A percentile compares a stretch with the other conserved stretches of the same genome.
These are phyloP conservation scores for Cotesia typhae DNA, from an alignment of 1,140 invertebrate species.

Conservation along the genomic window DNA sequence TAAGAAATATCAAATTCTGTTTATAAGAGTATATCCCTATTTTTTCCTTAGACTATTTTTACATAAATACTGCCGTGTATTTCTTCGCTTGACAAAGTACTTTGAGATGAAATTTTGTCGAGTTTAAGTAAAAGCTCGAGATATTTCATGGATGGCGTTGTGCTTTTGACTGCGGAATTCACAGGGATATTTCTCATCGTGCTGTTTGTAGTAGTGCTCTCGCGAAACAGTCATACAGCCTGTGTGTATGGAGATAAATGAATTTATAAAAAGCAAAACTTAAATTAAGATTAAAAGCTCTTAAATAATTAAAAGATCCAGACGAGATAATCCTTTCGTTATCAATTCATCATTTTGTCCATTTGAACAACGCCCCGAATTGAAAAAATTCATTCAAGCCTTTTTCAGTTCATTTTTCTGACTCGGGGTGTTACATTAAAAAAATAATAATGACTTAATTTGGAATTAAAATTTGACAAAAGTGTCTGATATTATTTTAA, in stretches of 20 bases:
- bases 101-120: constrained; percentile 32
- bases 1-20: too few species aligned
- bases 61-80: constrained; percentile 9
- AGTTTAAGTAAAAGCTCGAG: constrained; percentile 21
- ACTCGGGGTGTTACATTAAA: too few species aligned
- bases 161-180: constrained; percentile 21
- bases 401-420: too few species aligned
- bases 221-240: constrained; percentile 3
- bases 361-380: too few species aligned
- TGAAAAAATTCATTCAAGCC: too few species aligned
- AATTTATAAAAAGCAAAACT: background rate
- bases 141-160: constrained; percentile 27
- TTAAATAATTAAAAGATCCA: too few species aligned
- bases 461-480: too few species aligned
- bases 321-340: too few species aligned
- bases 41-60: constrained; percentile 5
- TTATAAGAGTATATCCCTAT: background rate
- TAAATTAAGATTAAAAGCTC: too few species aligned
- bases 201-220: constrained; percentile 2
- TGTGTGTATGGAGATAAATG: background rate
- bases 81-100: constrained; percentile 10
- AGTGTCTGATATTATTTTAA: too few species aligned
- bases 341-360: too few species aligned
- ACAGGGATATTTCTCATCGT: constrained; percentile 27
- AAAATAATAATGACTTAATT: too few species aligned